Evolutionary conservation across 2,113 vertebrate genomes (phyloP).

Genomic region (Mormyrus lacerda): DNA sequence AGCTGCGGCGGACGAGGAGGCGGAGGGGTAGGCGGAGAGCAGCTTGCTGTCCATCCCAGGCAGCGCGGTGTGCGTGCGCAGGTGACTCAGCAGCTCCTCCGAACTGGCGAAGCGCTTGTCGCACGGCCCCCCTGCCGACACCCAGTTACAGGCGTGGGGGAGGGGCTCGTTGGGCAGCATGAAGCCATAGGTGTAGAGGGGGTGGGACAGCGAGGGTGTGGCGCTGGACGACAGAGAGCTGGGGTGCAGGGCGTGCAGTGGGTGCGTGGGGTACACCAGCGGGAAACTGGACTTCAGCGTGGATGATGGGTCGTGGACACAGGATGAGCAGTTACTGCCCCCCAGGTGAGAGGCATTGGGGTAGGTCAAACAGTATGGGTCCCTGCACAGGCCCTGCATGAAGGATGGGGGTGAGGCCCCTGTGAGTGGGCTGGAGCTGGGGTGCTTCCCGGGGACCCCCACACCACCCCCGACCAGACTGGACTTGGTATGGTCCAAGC

Average conservation of each 20-base stretch:
- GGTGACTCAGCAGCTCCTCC: slow-evolving; percentile 88
- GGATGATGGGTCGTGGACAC: slow-evolving; percentile 78
- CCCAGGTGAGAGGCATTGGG: slow-evolving; percentile 80
- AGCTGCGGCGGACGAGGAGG: slow-evolving; percentile 57
- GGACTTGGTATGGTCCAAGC: slow-evolving; percentile 80
- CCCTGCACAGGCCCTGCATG: slow-evolving; percentile 91
- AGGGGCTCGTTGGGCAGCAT: slow-evolving; percentile 89
- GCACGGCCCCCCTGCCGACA: slow-evolving; percentile 85
- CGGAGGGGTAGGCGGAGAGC: slow-evolving; percentile 68
- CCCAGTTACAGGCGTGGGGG: slow-evolving; percentile 95
- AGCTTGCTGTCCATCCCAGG: slow-evolving; percentile 81
- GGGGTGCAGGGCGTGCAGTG: slow-evolving; percentile 78
- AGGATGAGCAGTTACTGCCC: slow-evolving; percentile 81
- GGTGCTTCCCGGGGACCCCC: slow-evolving; percentile 78
- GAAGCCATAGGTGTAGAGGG: slow-evolving; percentile 93
- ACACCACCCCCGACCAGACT: slow-evolving; percentile 73
- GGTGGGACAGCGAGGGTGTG: slow-evolving; percentile 76
- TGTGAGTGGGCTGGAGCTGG: slow-evolving; percentile 87
- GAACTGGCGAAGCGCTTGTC: slow-evolving; percentile 92
- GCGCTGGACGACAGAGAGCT: slow-evolving; percentile 72
- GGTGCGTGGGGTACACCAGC: slow-evolving; percentile 83
- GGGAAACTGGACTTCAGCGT: slow-evolving; percentile 80
- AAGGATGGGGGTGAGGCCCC: slow-evolving; percentile 90
- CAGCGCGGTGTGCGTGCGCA: slow-evolving; percentile 86
- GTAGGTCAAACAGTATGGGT: slow-evolving; percentile 92